Evolutionary conservation across 2,888 invertebrate species (phyloP), one percentile per base, ranked within the genome.

Genomic region (Choreutis nemorana): DNA sequence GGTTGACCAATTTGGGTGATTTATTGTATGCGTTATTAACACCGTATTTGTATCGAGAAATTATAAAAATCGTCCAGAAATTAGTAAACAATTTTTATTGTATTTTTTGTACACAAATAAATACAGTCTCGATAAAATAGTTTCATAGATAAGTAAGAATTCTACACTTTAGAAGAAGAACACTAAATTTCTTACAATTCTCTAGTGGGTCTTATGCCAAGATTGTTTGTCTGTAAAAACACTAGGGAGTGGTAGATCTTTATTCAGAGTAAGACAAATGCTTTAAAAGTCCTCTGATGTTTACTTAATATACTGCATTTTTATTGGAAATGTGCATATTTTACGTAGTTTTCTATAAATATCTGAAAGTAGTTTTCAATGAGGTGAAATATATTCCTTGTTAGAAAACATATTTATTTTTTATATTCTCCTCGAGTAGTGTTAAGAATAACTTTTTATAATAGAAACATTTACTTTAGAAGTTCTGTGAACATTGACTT

Each of bases 141-240:
- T 24, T 34, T 28, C 29, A 29, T 29, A 27, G 28, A 34, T 30
- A 34, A 18, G 18, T 8, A 18, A 8, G 8, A 18, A 18, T 18
- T 6, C 5, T 18, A 6, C 18, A 8, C 18, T 18, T n/a, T n/a
- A n/a, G n/a, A n/a, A n/a, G n/a, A n/a, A 18, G 18, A 5, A 18
- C 18, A 18, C 18, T 6, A 18, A 5, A 8, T 6, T 18, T 6
- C 18, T 18, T 18, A 6, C 18, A 18, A 18, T 18, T 18, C 5
- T 18, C 5, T 18, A 18, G 18, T 18, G 18, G 8, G 4, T 18
- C 18, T 5, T 18, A 18, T 18, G 8, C 18, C 5, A 18, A 18
- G 4, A 18, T 18, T 18, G 18, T 8, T 18, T 8, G 18, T 18
- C 5, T 18, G 8, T 6, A 6, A 18, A 18, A 18, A 18, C 8